Conservation (phyloP, 1,140 invertebrate genomes). For the Brachionus calyciflorus region DNA sequence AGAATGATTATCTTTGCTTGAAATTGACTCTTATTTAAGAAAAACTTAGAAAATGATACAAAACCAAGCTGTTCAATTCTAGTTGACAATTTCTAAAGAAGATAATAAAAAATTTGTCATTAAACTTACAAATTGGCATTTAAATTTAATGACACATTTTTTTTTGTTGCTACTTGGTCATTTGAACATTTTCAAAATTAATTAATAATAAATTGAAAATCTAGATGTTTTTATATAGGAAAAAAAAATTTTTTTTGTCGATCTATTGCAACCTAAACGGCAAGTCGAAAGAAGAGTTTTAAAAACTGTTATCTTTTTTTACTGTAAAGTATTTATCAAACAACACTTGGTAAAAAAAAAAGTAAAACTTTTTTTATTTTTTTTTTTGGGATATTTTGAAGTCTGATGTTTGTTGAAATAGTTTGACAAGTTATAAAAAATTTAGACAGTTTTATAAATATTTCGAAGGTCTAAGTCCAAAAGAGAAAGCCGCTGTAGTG, state of each 20-base stretch:
- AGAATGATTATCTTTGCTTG: constrained; percentile 20
- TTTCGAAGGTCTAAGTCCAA: not conserved
- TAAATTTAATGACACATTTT: too few species aligned
- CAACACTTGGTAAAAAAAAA: constrained; percentile 4
- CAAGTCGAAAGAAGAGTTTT: constrained; percentile 9
- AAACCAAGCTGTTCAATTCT: constrained; percentile 7
- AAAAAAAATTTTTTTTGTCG: too few species aligned
- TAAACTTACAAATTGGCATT: too few species aligned
- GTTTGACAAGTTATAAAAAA: constrained; percentile 14
- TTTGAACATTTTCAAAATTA: too few species aligned
- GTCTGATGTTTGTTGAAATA: constrained; percentile 43
- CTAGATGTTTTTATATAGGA: too few species aligned
- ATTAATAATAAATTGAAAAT: too few species aligned
- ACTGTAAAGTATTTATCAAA: constrained; percentile 5
- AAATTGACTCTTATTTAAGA: not conserved
- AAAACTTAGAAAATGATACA: not conserved
- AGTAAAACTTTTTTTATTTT: too few species aligned
- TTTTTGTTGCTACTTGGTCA: too few species aligned
- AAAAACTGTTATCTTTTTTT: constrained; percentile 34
- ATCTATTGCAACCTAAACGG: not conserved
- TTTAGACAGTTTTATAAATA: constrained; percentile 43
- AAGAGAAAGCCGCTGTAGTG: not conserved
- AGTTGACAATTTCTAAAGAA: too few species aligned
- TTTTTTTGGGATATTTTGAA: not conserved
- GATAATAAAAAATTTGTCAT: too few species aligned